A percentile compares a stretch with the other conserved stretches of the same genome.
phyloP scores from a whole-genome alignment of 2,113 vertebrate species.

The Telmatochromis brachygnathus region DNA sequence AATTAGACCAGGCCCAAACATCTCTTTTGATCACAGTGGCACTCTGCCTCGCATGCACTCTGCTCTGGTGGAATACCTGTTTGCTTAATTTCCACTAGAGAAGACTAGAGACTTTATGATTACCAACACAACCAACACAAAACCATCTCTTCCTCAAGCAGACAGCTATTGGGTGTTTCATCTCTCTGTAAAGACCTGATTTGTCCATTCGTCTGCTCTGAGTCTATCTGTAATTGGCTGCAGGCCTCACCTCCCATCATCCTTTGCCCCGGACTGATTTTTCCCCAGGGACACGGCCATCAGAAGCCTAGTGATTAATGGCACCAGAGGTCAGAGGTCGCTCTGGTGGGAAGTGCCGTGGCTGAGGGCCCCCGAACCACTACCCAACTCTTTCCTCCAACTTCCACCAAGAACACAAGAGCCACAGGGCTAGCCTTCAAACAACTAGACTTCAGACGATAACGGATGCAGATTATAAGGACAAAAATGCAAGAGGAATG shows the following conservation, averaged over 20 bases:
- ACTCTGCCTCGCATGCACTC: neutral
- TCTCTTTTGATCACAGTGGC: constrained; percentile 40
- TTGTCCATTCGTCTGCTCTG: constrained; percentile 39
- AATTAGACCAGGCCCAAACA: constrained; percentile 44
- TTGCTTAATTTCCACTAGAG: neutral
- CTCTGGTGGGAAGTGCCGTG: constrained; percentile 63
- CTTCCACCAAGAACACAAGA: constrained; percentile 29
- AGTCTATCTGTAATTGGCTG: constrained; percentile 68
- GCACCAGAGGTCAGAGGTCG: constrained; percentile 63
- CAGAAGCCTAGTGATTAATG: constrained; percentile 76
- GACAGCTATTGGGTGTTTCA: constrained; percentile 31
- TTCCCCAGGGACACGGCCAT: constrained; percentile 68
- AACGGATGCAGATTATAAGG: neutral
- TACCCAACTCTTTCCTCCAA: constrained; percentile 60
- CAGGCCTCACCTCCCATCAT: constrained; percentile 71
- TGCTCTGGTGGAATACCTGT: neutral
- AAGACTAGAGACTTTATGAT: neutral
- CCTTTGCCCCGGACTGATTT: constrained; percentile 72
- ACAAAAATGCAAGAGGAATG: neutral
- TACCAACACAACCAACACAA: neutral
- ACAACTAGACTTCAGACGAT: constrained; percentile 32
- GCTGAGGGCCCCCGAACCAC: constrained; percentile 60
- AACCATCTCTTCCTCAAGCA: neutral
- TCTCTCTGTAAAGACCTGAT: constrained; percentile 39
- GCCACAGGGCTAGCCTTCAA: constrained; percentile 34